phyloP scores from a whole-genome alignment of 2,797 vertebrate species.

The Vipera ursinii region DNA sequence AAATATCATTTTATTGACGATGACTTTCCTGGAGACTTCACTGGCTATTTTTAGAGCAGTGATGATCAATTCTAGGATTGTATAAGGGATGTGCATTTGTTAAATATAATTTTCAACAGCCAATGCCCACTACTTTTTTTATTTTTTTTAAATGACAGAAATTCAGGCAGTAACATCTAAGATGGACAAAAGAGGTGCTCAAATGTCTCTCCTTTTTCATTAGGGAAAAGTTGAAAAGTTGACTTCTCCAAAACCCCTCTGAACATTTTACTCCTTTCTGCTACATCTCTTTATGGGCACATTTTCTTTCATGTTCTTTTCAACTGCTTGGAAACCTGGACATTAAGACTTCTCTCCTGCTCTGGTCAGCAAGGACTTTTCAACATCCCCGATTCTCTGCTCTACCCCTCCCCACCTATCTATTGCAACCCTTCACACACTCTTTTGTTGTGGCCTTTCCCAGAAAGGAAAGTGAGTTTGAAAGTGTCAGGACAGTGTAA shows the following conservation, averaged over 20 bases:
- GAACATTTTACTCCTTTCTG: neutral
- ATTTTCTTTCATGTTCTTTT: slow-evolving; percentile 28
- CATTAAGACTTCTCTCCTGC: slow-evolving; percentile 23
- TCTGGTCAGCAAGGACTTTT: slow-evolving; percentile 15
- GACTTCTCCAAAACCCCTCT: neutral
- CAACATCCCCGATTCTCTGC: slow-evolving; percentile 20
- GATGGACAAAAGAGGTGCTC: neutral
- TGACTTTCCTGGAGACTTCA: neutral
- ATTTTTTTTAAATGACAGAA: neutral
- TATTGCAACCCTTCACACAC: neutral
- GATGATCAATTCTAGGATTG: neutral
- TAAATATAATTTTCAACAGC: neutral
- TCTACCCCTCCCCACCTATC: neutral
- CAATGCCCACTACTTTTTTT: neutral
- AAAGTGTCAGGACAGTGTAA: slow-evolving; percentile 78
- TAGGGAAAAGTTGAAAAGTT: neutral
- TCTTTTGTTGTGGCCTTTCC: slow-evolving; percentile 70
- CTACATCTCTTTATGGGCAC: neutral
- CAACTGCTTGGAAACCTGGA: slow-evolving; percentile 33
- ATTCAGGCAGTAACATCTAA: neutral
- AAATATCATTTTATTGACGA: neutral
- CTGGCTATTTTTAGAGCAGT: neutral
- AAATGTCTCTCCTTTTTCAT: neutral
- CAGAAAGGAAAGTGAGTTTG: slow-evolving; percentile 81
- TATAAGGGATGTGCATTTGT: neutral